A percentile compares a stretch with the other conserved stretches of the same genome.
Conservation (phyloP, 2,888 invertebrate species). For the Polyploca ridens region DNA sequence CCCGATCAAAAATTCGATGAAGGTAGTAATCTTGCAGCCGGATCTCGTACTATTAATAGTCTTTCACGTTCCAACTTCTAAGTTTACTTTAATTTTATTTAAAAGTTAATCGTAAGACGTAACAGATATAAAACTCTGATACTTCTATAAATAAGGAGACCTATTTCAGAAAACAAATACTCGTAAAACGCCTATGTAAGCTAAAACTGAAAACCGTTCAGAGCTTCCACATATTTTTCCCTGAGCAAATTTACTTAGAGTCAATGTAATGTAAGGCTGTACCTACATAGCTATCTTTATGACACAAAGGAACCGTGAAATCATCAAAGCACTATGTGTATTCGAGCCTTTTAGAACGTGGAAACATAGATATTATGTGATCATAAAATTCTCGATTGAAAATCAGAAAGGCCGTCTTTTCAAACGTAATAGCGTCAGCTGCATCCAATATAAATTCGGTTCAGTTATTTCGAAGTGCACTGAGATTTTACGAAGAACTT, state of each 20-base stretch:
- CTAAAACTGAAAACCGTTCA: not conserved
- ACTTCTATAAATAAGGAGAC: not conserved
- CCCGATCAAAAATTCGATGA: no score
- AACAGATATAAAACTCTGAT: not conserved
- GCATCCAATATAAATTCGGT: conserved; percentile 36
- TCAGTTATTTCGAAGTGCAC: conserved; percentile 24
- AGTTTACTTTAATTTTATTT: no score
- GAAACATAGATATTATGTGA: conserved; percentile 20
- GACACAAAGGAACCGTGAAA: not conserved
- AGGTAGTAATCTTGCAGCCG: no score
- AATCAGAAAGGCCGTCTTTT: conserved; percentile 15
- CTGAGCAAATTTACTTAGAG: conserved; percentile 1
- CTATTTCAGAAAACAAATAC: not conserved
- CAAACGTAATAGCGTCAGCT: conserved; percentile 33
- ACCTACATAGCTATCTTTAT: not conserved
- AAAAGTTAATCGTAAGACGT: not conserved
- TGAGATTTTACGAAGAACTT: not conserved
- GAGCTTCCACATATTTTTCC: not conserved
- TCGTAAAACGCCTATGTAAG: not conserved
- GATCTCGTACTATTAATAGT: no score
- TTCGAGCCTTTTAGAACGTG: not conserved
- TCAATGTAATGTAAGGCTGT: not conserved
- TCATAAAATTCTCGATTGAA: conserved; percentile 29
- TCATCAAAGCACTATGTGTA: not conserved
- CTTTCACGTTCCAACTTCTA: no score